These are phyloP conservation scores for Apodemus agrarius DNA, from an alignment of 2,797 vertebrate genomes.

Conservation along the genomic window DNA sequence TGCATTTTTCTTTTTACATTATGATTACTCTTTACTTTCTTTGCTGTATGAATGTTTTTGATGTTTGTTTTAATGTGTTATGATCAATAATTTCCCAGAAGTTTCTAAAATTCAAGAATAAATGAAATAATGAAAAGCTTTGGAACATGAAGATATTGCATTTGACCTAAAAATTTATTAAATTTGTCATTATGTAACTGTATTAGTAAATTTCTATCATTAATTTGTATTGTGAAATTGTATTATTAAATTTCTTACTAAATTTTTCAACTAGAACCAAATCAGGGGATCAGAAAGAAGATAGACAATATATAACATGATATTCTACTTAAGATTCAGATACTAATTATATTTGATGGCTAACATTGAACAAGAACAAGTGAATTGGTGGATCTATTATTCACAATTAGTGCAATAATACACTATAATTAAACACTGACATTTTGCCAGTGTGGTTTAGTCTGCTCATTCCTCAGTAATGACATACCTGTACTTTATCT, in stretches of 20 bases:
- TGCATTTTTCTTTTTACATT: background rate
- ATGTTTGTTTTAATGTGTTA: background rate
- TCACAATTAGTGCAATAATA: background rate
- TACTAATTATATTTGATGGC: background rate
- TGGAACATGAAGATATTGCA: background rate
- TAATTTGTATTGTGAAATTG: background rate
- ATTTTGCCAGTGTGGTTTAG: background rate
- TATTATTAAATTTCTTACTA: background rate
- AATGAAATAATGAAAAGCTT: background rate
- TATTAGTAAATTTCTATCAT: background rate
- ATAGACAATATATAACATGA: background rate
- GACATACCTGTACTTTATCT: background rate
- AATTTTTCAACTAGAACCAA: conserved; percentile 32
- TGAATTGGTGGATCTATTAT: background rate
- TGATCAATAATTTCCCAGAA: background rate
- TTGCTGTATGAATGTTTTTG: background rate
- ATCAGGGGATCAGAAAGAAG: background rate
- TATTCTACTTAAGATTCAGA: background rate
- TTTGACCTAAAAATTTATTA: conserved; percentile 12
- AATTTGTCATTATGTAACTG: background rate
- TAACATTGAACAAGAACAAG: background rate
- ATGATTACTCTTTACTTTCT: background rate
- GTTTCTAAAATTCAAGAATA: background rate
- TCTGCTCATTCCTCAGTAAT: background rate
- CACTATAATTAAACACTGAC: background rate